Evolutionary conservation across 30 jellyfish, hydroid and myxozoan genomes (phyloP).

Genomic region (Turritopsis rubra): DNA sequence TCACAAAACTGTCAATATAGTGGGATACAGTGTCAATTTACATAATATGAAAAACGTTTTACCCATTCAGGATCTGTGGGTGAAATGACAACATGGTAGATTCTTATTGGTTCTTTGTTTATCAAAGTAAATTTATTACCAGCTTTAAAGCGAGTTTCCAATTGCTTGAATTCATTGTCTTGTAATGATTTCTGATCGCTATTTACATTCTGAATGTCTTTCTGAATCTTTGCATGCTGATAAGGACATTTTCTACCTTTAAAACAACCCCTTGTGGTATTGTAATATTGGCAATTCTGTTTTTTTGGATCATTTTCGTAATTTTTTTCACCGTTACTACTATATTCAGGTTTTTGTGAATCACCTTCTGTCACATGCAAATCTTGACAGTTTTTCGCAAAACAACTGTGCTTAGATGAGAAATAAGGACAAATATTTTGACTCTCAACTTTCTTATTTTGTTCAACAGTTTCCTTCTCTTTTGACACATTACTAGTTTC

Average conservation of each 20-base stretch:
- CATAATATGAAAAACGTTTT: not conserved
- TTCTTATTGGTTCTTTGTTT: not conserved
- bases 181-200: not conserved
- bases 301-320: not conserved
- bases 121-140: not conserved
- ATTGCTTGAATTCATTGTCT: slow-evolving; percentile 8
- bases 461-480: not conserved
- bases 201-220: not conserved
- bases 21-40: no score
- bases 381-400: no score
- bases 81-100: not conserved
- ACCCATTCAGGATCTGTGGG: slow-evolving; percentile 36
- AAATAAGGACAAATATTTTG: no score
- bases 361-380: no score
- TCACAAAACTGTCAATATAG: no score
- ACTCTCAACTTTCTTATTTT: not conserved
- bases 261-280: not conserved
- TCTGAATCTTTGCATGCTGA: not conserved
- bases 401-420: no score
- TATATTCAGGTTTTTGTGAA: no score
- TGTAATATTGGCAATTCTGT: not conserved
- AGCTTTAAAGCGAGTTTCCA: slow-evolving; percentile 6
- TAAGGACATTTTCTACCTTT: not conserved
- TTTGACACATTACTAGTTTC: not conserved
- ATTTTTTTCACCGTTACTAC: not conserved